Base-by-base conservation (phyloP, 2,797 vertebrate genomes). In the Anguilla marmorata region DNA sequence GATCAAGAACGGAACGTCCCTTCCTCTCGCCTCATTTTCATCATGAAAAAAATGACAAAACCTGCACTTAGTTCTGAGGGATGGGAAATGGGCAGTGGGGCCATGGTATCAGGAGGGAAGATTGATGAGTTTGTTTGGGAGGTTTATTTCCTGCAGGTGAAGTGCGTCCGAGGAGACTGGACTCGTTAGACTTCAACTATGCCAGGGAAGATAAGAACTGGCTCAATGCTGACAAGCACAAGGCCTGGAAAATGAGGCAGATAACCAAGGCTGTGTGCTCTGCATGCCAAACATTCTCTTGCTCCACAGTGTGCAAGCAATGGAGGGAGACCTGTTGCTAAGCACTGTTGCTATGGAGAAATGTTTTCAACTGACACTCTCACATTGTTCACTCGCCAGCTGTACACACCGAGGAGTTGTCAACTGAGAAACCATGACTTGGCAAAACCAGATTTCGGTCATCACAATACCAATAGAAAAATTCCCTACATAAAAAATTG, bases 311-410 rank as follows among this genome's bases (percentile, higher is more conserved):
- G 19, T 80, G 76, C 41, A 8, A 16, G 74, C 74, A 21, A 45
- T 9, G 37, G 21, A 48, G 41, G 41, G 41, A 50, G n/a, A 80
- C 76, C 76, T 80, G 76, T 80, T 80, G 76, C 76, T 80, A 80
- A 1, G 76, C 76, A n/a, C 76, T 24, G 76, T 80, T 80, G 76
- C 76, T 80, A 80, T 80, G 76, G 19, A 41, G 21, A 80, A 48
- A 48, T 45, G 11, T 48, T 80, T 48, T 41, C 45, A 12, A 80
- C 37, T 2, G 76, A 80, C 41, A 79, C 37, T 45, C 37, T 79
- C 30, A 21, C 7, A 19, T 30, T 74, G 33, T 45, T 33, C 74
- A 80, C 37, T 50, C 76, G n/a, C 76, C 41, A 9, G 12, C 33
- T 45, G 74, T 9, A 45, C 33, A 24, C 76, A 48, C 45, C 76